Conservation (phyloP, 1,140 invertebrate species). For the Tetraneura akinire region DNA sequence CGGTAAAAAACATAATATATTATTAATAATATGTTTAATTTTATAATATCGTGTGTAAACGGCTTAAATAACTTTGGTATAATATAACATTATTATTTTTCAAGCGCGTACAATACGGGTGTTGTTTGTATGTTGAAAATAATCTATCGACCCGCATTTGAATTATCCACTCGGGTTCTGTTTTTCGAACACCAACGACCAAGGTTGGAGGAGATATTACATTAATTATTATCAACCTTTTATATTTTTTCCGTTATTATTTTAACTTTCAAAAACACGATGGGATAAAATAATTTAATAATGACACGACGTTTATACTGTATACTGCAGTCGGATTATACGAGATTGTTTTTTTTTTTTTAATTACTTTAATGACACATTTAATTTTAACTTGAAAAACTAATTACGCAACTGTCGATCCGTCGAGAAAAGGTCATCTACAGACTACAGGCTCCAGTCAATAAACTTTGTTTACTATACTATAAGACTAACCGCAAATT, state of each 20-base stretch:
- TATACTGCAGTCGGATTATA: too few species aligned
- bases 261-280: slow-evolving; percentile 4
- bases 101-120: slow-evolving; percentile 3
- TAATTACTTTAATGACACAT: not conserved
- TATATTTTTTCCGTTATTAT: not conserved
- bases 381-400: not conserved
- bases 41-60: not conserved
- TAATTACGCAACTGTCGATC: not conserved
- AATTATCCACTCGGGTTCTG: not conserved
- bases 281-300: not conserved
- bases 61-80: not conserved
- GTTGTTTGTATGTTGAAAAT: not conserved
- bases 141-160: slow-evolving; percentile 37
- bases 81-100: not conserved
- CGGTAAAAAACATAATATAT: not conserved
- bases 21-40: too few species aligned
- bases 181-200: not conserved
- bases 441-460: too few species aligned
- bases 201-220: not conserved
- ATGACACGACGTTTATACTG: not conserved
- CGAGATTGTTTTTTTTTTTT: too few species aligned
- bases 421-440: too few species aligned
- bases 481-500: not conserved
- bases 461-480: not conserved
- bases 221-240: slow-evolving; percentile 7